These are phyloP conservation scores for Drosophila auraria DNA, from an alignment of 1,140 invertebrate genomes.

Conservation along the genomic window DNA sequence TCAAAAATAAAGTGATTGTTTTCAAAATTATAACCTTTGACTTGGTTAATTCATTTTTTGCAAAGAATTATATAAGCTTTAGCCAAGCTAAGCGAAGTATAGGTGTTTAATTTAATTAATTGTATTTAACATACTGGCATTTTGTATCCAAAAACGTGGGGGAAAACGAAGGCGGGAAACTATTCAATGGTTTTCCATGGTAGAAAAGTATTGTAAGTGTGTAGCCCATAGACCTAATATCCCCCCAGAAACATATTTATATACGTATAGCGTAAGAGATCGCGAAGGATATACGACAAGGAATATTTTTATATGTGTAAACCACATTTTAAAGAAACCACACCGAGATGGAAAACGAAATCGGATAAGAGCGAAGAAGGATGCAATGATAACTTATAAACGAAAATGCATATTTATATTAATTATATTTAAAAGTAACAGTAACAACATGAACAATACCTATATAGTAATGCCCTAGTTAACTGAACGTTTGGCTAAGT, in stretches of 20 bases:
- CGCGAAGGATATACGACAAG: conserved; percentile 32
- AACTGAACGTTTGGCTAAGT: conserved; percentile 76
- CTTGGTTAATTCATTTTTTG: conserved; percentile 22
- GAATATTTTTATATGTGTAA: conserved; percentile 78
- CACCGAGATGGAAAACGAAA: conserved; percentile 32
- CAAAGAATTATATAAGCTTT: conserved; percentile 4
- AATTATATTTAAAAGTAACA: conserved; percentile 60
- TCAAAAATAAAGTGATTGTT: conserved; percentile 43
- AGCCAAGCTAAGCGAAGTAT: conserved; percentile 35
- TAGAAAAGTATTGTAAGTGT: conserved; percentile 46
- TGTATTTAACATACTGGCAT: conserved; percentile 36
- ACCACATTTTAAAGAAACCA: conserved; percentile 66
- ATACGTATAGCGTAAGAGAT: conserved; percentile 42
- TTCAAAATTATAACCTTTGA: conserved; percentile 25
- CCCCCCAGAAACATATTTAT: conserved; percentile 44
- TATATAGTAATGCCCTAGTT: conserved; percentile 80
- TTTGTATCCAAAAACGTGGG: conserved; percentile 18
- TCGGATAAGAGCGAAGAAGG: conserved; percentile 19
- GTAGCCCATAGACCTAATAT: conserved; percentile 35
- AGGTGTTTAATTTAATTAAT: conserved; percentile 38
- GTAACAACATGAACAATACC: conserved; percentile 78
- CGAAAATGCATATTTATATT: conserved; percentile 62
- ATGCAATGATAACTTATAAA: conserved; percentile 51
- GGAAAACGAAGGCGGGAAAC: conserved; percentile 35
- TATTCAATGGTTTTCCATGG: conserved; percentile 70